phyloP scores from a whole-genome alignment of 1,140 invertebrate species.

The Brachionus paranguensis region DNA sequence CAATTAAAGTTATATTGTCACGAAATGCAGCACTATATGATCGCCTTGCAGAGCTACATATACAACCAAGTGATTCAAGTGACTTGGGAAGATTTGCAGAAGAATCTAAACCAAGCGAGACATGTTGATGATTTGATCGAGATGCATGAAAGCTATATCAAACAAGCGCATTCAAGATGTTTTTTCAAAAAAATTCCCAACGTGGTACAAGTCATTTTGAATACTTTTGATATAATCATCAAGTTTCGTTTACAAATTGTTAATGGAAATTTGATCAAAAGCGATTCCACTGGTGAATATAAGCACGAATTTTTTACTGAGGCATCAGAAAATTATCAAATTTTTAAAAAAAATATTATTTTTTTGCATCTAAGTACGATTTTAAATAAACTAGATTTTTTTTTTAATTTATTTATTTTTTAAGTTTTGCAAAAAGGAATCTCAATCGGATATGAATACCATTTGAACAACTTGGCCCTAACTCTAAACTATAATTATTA shows the following conservation, averaged over 20 bases:
- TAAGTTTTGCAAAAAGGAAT: slow-evolving; percentile 34
- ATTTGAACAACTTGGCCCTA: slow-evolving; percentile 28
- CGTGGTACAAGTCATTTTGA: neutral
- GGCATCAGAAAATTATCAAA: neutral
- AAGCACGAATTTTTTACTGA: neutral
- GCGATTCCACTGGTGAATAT: neutral
- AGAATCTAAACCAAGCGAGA: neutral
- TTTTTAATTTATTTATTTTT: neutral
- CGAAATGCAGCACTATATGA: slow-evolving; percentile 39
- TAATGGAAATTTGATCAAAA: neutral
- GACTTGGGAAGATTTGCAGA: slow-evolving; percentile 1
- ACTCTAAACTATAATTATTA: slow-evolving; percentile 28
- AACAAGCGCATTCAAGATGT: neutral
- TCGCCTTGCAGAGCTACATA: slow-evolving; percentile 10
- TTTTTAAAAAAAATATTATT: neutral
- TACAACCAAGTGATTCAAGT: slow-evolving; percentile 40
- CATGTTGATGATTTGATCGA: slow-evolving; percentile 10
- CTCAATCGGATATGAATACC: slow-evolving; percentile 33
- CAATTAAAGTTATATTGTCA: slow-evolving; percentile 11
- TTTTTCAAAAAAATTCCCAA: slow-evolving; percentile 18
- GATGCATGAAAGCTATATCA: slow-evolving; percentile 13
- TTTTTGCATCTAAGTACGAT: slow-evolving; percentile 26
- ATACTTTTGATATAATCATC: slow-evolving; percentile 33
- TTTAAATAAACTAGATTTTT: neutral
- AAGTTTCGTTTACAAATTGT: neutral